Base-by-base conservation (phyloP, 2,888 invertebrate species). In the Cryptus viduatorius region DNA sequence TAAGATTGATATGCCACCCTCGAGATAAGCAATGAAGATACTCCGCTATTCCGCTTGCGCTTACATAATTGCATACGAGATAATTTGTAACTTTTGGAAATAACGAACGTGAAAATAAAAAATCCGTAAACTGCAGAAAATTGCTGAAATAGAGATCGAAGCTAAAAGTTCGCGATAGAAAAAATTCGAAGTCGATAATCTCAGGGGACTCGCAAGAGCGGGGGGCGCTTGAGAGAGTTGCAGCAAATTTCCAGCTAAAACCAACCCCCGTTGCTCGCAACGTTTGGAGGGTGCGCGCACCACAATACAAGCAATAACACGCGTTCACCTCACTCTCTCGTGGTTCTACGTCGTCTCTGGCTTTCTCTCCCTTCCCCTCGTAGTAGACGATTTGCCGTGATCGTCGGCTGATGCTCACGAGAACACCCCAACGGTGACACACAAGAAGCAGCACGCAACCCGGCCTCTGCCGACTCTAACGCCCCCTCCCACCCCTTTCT, bases 261-360 rank as follows among this genome's bases (percentile, higher is more conserved):
- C 85, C 90, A 90, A 90, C 90, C 90, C 90, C 90, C 78, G 50
- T 84, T 71, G 69, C 50, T 48, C 73, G 72, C 78, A 29, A 75
- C 78, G 71, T 50, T 53, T 83, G 89, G 90, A 89, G 92, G 92
- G 90, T 73, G 78, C 69, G 69, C 87, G 86, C 80, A 86, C 89
- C 90, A 93, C 93, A 93, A 93, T 93, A 91, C 92, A 92, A 93
- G 93, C 93, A 93, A 93, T 93, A 93, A 93, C 91, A 90, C 89
- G 91, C 91, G 90, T 91, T 89, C 87, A 89, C 89, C 87, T 86
- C 87, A 65, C 79, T 82, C 87, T 75, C 48, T 48, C 48, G 12
- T 48, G 72, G 78, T 84, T 76, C 80, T 82, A 84, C 82, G 71
- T 86, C 88, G 86, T 78, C 77, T 80, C 80, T 69, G 61, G 76